Evolutionary conservation across 2,888 invertebrate genomes (phyloP), one percentile per base, ranked within the genome.

Genomic region (Branchellion lobata): DNA sequence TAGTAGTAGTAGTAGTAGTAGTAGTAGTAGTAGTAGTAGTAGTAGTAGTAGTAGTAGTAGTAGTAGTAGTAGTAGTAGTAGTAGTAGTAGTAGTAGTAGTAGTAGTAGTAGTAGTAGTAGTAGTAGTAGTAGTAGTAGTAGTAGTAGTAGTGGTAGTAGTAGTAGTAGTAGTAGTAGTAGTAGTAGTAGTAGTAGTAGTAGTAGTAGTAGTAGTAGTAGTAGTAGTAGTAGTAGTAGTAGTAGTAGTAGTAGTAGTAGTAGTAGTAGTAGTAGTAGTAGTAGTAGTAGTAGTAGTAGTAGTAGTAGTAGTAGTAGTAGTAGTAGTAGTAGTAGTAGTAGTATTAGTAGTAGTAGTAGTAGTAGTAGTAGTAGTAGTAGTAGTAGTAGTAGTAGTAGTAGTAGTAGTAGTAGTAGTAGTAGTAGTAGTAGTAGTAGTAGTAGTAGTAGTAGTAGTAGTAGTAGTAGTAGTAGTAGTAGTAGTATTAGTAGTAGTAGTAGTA

Each of bases 211-310:
- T 47, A 47, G 47, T 47, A 47, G 47, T 47, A 47, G 47, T 47
- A 47, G 47, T 47, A 47, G 47, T 47, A 47, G 47, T 47, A 47
- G 47, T 47, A 47, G 47, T 47, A 47, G 47, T 47, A 47, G 47
- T 47, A 47, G 47, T 47, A 47, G 47, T 47, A 47, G 47, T 47
- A 47, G 47, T 47, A 47, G 47, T 47, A 47, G 47, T 47, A 14
- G 29, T 27, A 68, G 68, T 72, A 72, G 72, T 72, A 33, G 72
- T 72, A 72, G 72, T 72, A 72, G 72, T 72, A 72, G 72, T 72
- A 72, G 72, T 72, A 29, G 72, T 72, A 72, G 72, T 72, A 72
- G 72, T 72, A 72, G 72, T 72, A 72, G 72, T 72, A 72, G 72
- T 72, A 72, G 72, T 72, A n/a, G 40, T 40, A 40, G 61, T 8